Evolutionary conservation across 2,888 invertebrate species (phyloP).

Genomic region (Cryptops parisi): DNA sequence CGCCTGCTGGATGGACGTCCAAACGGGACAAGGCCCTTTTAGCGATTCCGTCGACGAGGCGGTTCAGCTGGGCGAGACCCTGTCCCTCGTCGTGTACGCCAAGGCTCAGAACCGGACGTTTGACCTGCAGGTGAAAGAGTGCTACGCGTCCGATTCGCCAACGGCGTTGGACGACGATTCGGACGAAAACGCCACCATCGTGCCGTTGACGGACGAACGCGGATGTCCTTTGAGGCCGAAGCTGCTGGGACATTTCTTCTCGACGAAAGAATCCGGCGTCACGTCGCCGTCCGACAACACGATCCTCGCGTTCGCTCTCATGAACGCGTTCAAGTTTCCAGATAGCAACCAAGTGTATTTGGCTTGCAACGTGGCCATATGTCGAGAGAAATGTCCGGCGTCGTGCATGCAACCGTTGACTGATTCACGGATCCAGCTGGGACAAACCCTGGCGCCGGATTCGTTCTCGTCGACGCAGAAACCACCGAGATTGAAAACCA

Average conservation of each 20-base stretch:
- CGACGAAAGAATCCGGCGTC: slow-evolving; percentile 38
- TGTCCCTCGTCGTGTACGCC: slow-evolving; percentile 52
- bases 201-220: slow-evolving; percentile 49
- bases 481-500: no score
- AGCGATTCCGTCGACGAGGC: slow-evolving; percentile 44
- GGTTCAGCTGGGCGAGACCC: slow-evolving; percentile 52
- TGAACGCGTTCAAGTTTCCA: slow-evolving; percentile 58
- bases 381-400: slow-evolving; percentile 22
- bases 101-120: slow-evolving; percentile 47
- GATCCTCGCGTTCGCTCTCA: slow-evolving; percentile 48
- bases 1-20: slow-evolving; percentile 65
- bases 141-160: slow-evolving; percentile 52
- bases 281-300: slow-evolving; percentile 41
- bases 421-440: not conserved
- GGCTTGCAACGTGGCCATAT: slow-evolving; percentile 57
- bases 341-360: slow-evolving; percentile 55
- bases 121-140: slow-evolving; percentile 52
- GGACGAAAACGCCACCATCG: slow-evolving; percentile 40
- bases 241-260: slow-evolving; percentile 47
- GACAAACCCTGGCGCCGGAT: not conserved
- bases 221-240: slow-evolving; percentile 53
- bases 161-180: slow-evolving; percentile 36
- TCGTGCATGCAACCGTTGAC: not conserved
- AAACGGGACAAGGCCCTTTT: slow-evolving; percentile 52
- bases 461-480: no score